Base-by-base conservation (phyloP, 2,888 invertebrate genomes). In the Caenorhabditis parvicauda region DNA sequence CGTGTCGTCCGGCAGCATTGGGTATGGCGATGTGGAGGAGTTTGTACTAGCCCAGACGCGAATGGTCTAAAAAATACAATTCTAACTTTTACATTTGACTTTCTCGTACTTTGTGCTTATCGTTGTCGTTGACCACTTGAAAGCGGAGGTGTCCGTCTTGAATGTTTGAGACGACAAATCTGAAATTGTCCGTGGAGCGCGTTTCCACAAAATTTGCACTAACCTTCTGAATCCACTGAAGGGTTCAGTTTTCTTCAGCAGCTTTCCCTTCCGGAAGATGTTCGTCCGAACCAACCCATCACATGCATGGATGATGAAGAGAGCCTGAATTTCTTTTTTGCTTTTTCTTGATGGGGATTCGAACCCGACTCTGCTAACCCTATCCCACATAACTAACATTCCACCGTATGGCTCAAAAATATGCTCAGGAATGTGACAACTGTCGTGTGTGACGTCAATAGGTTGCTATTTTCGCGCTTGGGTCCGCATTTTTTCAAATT, bases 1-100 rank as follows among this genome's bases (percentile, higher is more conserved):
- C 1, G 74, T 72, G 53, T 76, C 76, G 24, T 72, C 73, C 6
- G 76, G 76, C 12, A 76, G 63, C 39, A 59, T 54, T 12, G 76
- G 68, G 49, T 71, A 76, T 7, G 75, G 76, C 7, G 70, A 71
- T 6, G 63, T 60, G 12, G 58, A 49, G 1, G 62, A 43, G 17
- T 67, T 58, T n/a, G 59, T 65, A 50, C 72, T 67, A 0, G 70
- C 70, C 70, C 70, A 70, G 17, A 70, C 48, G 17, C 70, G 52
- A 21, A 70, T 49, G n/a, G 52, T 51, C 44, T 45, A 29, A 39
- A 50, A 50, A 41, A 39, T 12, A 3, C 9, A 44, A 19, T 35
- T n/a, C 22, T 48, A 22, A 17, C n/a, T 17, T 9, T 24, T 32
- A 32, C 4, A 9, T 7, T 17, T 7, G 12, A 25, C 3, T 28